A percentile compares a stretch with the other conserved stretches of the same genome.
phyloP scores from a whole-genome alignment of 1,140 invertebrate genomes.

The Drosophila micromelanica region DNA sequence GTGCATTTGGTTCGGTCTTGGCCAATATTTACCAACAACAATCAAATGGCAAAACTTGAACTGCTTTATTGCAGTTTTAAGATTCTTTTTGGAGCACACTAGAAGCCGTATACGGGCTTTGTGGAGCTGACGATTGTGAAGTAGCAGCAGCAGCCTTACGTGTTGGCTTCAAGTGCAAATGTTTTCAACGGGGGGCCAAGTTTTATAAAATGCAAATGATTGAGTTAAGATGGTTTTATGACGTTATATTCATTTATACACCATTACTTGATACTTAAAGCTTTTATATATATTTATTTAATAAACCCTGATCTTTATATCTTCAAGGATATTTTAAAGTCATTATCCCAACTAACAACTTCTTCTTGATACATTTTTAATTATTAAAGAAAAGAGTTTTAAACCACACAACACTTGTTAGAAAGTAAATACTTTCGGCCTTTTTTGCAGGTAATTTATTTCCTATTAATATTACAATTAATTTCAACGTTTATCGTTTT shows the following conservation, averaged over 20 bases:
- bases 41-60: constrained; percentile 45
- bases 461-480: background rate
- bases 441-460: background rate
- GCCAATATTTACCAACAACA: constrained; percentile 46
- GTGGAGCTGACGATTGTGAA: constrained; percentile 29
- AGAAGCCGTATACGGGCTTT: constrained; percentile 26
- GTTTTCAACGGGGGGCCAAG: background rate
- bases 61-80: constrained; percentile 47
- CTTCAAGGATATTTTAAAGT: too few species aligned
- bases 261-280: too few species aligned
- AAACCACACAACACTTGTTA: too few species aligned
- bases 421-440: background rate
- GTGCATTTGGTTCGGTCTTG: constrained; percentile 47
- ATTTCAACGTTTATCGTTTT: too few species aligned
- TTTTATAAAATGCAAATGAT: background rate
- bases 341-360: too few species aligned
- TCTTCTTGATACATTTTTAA: too few species aligned
- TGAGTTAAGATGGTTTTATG: background rate
- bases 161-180: constrained; percentile 37
- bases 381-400: too few species aligned
- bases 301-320: too few species aligned
- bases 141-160: constrained; percentile 3
- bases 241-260: background rate
- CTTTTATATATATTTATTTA: too few species aligned
- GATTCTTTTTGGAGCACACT: constrained; percentile 43